Evolutionary conservation across 2,888 invertebrate genomes (phyloP).

Genomic region (Caenorhabditis japonica): DNA sequence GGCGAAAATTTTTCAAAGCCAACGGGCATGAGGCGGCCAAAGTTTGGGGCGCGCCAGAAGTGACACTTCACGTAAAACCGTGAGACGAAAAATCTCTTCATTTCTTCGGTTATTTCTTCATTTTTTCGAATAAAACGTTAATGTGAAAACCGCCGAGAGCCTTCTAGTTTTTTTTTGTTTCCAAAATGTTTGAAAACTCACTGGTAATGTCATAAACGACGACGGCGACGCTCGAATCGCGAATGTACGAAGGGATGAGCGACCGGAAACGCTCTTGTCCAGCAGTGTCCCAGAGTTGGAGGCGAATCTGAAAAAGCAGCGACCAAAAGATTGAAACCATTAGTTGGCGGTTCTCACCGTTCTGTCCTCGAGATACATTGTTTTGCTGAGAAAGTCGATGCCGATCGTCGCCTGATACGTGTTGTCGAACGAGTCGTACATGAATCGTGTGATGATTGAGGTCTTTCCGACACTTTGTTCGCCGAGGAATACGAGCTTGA

Average conservation of each 20-base stretch:
- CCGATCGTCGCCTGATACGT: constrained; percentile 99
- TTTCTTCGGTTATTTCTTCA: too few species aligned
- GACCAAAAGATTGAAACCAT: neutral
- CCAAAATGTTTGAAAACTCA: too few species aligned
- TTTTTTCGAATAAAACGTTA: too few species aligned
- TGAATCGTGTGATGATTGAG: constrained; percentile 97
- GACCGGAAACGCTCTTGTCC: constrained; percentile 93
- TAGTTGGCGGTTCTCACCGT: constrained; percentile 81
- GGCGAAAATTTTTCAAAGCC: too few species aligned
- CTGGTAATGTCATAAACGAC: constrained; percentile 99
- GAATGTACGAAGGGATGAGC: constrained; percentile 96
- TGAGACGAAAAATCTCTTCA: too few species aligned
- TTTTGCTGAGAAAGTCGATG: constrained; percentile 99
- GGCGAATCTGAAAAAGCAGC: constrained; percentile 84
- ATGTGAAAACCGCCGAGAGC: too few species aligned
- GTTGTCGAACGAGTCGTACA: constrained; percentile 99
- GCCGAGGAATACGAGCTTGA: constrained; percentile 98
- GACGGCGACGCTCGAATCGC: constrained; percentile 98
- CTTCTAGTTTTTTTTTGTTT: too few species aligned
- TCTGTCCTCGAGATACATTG: constrained; percentile 99
- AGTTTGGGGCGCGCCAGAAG: too few species aligned
- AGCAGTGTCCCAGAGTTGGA: constrained; percentile 98
- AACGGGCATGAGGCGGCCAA: too few species aligned
- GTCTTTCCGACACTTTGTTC: constrained; percentile 99
- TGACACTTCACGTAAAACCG: too few species aligned